Conservation (phyloP, 2,888 invertebrate species). For the Temnothorax rugatulus region DNA sequence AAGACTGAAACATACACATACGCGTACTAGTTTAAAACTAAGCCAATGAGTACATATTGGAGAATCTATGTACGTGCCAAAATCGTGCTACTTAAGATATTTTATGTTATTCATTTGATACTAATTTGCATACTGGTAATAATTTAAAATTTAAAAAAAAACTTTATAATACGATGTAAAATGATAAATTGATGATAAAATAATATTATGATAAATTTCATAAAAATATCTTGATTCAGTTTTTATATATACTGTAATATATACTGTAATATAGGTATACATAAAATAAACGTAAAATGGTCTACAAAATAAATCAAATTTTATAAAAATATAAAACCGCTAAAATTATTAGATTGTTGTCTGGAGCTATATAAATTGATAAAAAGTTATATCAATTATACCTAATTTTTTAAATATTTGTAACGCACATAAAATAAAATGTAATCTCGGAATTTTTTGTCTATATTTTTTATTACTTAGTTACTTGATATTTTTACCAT, state of each 20-base stretch:
- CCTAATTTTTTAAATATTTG: too few relatives aligned
- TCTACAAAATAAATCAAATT: background rate
- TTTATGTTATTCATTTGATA: background rate
- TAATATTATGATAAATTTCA: too few relatives aligned
- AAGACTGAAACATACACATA: background rate
- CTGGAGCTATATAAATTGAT: too few relatives aligned
- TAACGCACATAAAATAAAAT: too few relatives aligned
- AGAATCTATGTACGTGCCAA: background rate
- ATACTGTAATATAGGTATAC: too few relatives aligned
- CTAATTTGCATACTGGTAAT: background rate
- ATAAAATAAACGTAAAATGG: background rate
- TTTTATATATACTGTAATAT: background rate
- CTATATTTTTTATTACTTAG: too few relatives aligned
- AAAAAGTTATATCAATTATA: too few relatives aligned
- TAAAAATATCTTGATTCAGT: background rate
- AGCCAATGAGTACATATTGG: background rate
- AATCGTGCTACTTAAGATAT: background rate
- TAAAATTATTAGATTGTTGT: too few relatives aligned
- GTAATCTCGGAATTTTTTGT: too few relatives aligned
- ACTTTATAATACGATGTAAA: too few relatives aligned
- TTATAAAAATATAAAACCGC: background rate
- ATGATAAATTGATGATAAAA: too few relatives aligned
- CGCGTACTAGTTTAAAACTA: background rate
- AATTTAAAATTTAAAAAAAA: background rate
- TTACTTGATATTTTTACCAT: too few relatives aligned